These are phyloP conservation scores for Chaunax sp. DNA, from an alignment of 2,797 vertebrate genomes.

Conservation along the genomic window DNA sequence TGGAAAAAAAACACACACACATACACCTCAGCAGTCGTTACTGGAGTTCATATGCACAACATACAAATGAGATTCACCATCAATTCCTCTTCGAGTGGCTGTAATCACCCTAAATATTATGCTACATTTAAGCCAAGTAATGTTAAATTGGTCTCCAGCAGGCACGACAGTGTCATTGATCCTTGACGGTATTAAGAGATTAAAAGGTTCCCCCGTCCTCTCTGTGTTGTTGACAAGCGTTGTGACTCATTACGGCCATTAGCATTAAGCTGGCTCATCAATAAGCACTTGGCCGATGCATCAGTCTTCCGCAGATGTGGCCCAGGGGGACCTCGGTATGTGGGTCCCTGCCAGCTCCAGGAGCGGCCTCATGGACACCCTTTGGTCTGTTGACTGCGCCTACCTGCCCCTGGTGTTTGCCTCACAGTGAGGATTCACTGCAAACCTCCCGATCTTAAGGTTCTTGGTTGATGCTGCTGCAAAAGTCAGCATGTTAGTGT, in stretches of 20 bases:
- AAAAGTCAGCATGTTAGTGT: constrained; percentile 42
- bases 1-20: constrained; percentile 1
- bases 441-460: constrained; percentile 15
- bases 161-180: constrained; percentile 65
- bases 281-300: constrained; percentile 79
- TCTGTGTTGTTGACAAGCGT: constrained; percentile 77
- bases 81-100: constrained; percentile 20
- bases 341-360: constrained; percentile 45
- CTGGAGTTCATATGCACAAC: neutral
- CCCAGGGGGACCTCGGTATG: constrained; percentile 52
- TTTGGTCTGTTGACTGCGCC: constrained; percentile 36
- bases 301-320: constrained; percentile 69
- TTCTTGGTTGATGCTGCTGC: constrained; percentile 34
- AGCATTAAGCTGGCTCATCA: constrained; percentile 83
- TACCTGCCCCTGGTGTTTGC: constrained; percentile 12
- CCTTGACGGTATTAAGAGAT: constrained; percentile 79
- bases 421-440: constrained; percentile 41
- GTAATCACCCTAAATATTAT: constrained; percentile 40
- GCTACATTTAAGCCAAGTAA: constrained; percentile 43
- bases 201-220: constrained; percentile 78
- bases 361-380: constrained; percentile 33
- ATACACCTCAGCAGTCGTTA: neutral
- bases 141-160: constrained; percentile 60
- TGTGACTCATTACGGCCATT: constrained; percentile 81
- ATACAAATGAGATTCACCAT: constrained; percentile 32